Conservation (phyloP, 2,113 vertebrate genomes). For the Zosterops lateralis region DNA sequence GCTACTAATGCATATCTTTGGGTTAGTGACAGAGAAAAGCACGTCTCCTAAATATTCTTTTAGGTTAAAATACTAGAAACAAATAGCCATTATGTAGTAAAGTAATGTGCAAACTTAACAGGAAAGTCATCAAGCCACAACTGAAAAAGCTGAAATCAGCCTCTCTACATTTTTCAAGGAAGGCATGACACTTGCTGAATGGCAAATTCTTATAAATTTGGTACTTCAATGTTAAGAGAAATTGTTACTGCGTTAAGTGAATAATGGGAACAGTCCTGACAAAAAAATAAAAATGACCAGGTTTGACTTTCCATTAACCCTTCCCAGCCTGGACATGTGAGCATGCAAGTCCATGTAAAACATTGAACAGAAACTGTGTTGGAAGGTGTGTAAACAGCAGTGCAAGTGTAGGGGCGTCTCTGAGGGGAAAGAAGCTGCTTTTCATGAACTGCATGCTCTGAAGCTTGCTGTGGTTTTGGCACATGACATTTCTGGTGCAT, state of each 20-base stretch:
- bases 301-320: constrained; percentile 63
- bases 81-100: constrained; percentile 40
- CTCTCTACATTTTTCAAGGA: constrained; percentile 42
- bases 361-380: background rate
- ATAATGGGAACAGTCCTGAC: constrained; percentile 66
- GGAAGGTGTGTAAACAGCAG: constrained; percentile 34
- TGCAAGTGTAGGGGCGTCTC: constrained; percentile 30
- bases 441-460: constrained; percentile 30
- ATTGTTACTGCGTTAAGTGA: constrained; percentile 49
- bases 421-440: constrained; percentile 27
- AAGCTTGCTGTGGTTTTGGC: constrained; percentile 24
- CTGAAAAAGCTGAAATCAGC: constrained; percentile 51
- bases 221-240: constrained; percentile 49
- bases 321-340: constrained; percentile 65
- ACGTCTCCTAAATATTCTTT: constrained; percentile 39
- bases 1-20: background rate
- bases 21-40: constrained; percentile 58
- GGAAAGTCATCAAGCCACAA: constrained; percentile 64
- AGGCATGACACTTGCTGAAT: constrained; percentile 64
- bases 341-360: constrained; percentile 5
- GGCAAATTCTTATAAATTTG: constrained; percentile 65
- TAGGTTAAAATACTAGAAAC: constrained; percentile 41
- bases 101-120: constrained; percentile 44
- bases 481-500: background rate
- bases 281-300: constrained; percentile 52